These are phyloP conservation scores for Argentina silus DNA, from an alignment of 2,797 vertebrate species.

Conservation along the genomic window DNA sequence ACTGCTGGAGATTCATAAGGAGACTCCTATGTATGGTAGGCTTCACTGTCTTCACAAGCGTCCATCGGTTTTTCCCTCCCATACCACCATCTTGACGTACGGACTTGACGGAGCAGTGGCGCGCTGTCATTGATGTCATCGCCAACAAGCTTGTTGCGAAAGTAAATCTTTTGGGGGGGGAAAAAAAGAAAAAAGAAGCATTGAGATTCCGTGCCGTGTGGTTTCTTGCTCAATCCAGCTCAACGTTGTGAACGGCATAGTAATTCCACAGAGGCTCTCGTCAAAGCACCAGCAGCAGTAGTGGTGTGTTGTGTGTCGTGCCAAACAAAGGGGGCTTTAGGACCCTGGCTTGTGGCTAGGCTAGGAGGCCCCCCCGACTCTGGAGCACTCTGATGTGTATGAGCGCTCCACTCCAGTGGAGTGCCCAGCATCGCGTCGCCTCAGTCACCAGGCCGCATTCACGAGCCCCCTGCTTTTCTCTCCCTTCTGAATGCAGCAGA, in stretches of 20 bases:
- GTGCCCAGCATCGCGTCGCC: not conserved
- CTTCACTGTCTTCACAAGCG: constrained; percentile 44
- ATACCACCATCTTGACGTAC: constrained; percentile 64
- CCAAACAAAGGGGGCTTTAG: constrained; percentile 34
- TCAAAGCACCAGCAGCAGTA: not conserved
- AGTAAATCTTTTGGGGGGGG: constrained; percentile 29
- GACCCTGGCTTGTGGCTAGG: not conserved
- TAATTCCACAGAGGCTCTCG: constrained; percentile 43
- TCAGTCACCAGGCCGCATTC: not conserved
- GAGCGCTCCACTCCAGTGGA: not conserved
- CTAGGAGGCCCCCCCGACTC: constrained; percentile 4
- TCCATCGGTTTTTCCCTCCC: constrained; percentile 49
- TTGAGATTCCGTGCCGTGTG: constrained; percentile 58
- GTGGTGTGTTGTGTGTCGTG: constrained; percentile 11
- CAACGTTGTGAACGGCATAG: constrained; percentile 45
- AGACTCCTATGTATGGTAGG: not conserved
- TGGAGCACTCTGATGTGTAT: constrained; percentile 15
- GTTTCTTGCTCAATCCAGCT: constrained; percentile 51
- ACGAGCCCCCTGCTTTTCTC: constrained; percentile 4
- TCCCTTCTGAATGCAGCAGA: constrained; percentile 34
- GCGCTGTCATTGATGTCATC: constrained; percentile 65
- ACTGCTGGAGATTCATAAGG: constrained; percentile 12
- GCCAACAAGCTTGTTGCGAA: constrained; percentile 53
- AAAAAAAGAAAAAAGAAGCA: too few relatives aligned
- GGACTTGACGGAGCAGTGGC: constrained; percentile 42